Evolutionary conservation across 2,888 invertebrate genomes (phyloP), one percentile per base, ranked within the genome.

Genomic region (Neocrepidodera transversa): DNA sequence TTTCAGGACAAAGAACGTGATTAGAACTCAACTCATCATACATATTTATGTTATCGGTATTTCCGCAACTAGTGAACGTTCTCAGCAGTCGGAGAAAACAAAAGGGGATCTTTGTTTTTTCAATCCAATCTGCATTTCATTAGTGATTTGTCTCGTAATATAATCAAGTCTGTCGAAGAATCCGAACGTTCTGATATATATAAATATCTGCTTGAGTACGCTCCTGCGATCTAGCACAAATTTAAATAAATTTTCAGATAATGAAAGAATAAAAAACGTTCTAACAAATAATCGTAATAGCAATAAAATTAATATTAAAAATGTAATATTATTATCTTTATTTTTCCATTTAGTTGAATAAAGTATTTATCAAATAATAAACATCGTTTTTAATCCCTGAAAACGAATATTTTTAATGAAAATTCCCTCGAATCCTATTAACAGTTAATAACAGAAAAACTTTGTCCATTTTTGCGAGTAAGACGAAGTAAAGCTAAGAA

Each of bases 41-140:
- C 61, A 67, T 67, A 68, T 67, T 67, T 68, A 66, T 63, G 66
- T 61, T 58, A 65, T 67, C 64, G 64, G 58, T 60, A 62, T 66
- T 66, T 65, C 63, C 62, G 63, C 65, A 62, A 65, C 66, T 67
- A 64, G 65, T 65, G 66, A 66, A 66, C 60, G 60, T 65, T 61
- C 61, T 49, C 54, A 61, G 58, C 57, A 59, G 58, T 57, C 58
- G 61, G 57, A 63, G 63, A 63, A 64, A 62, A 63, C 61, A 63
- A 63, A 61, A 57, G 56, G 38, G 55, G 60, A 59, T 61, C 62
- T 64, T 66, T 66, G 64, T 64, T 66, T 66, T 66, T 66, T 66
- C 62, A 52, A 64, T 64, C 59, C 60, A 64, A 66, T 66, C 64
- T 66, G 64, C 66, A 66, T 66, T 52, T 61, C 64, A 55, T 66